Evolutionary conservation across 2,113 vertebrate genomes (phyloP).

Genomic region (Austrofundulus limnaeus): DNA sequence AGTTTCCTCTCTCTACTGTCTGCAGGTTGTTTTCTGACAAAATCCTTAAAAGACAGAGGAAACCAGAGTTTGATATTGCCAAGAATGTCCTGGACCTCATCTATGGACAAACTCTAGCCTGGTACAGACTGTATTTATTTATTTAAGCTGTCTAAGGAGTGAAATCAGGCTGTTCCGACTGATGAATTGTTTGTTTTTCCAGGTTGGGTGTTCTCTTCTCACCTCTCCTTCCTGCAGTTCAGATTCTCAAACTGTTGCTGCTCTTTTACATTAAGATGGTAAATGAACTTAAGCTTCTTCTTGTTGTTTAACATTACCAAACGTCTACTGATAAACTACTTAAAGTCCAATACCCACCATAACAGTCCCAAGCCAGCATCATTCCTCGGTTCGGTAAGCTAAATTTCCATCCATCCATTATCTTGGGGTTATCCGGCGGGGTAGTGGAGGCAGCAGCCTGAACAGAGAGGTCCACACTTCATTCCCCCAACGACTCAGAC

Average conservation of each 20-base stretch:
- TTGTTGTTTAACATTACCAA: neutral
- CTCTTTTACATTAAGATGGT: conserved; percentile 95
- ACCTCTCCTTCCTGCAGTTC: conserved; percentile 85
- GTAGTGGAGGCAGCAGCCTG: no score
- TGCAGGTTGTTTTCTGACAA: conserved; percentile 85
- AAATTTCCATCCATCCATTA: no score
- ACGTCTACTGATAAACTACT: neutral
- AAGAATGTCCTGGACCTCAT: conserved; percentile 92
- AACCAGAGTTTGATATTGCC: conserved; percentile 90
- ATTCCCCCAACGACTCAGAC: no score
- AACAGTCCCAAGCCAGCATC: no score
- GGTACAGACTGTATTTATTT: conserved; percentile 73
- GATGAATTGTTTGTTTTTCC: conserved; percentile 19
- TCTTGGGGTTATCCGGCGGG: no score
- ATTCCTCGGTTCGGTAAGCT: no score
- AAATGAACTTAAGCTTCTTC: neutral
- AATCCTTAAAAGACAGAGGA: conserved; percentile 76
- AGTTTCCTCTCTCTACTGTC: neutral
- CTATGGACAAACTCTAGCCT: conserved; percentile 91
- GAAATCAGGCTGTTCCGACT: neutral
- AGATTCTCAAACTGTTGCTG: conserved; percentile 86
- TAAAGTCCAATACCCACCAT: no score
- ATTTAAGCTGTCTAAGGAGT: no score
- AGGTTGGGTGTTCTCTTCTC: conserved; percentile 90
- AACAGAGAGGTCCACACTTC: no score